These are phyloP conservation scores for Dolichoris vasculosae DNA, from an alignment of 1,140 invertebrate species.

Conservation along the genomic window DNA sequence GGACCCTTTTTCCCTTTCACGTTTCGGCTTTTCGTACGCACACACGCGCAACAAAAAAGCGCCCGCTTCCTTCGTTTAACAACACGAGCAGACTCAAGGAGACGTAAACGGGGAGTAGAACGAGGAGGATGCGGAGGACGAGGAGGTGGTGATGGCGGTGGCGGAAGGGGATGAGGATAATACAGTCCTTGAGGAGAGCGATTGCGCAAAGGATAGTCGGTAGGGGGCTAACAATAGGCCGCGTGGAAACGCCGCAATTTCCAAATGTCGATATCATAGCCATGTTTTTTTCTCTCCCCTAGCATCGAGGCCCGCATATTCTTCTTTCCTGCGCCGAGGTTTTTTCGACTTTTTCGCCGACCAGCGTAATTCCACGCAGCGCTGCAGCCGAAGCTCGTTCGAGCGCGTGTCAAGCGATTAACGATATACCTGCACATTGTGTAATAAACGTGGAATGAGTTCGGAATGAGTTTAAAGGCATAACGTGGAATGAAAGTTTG, in stretches of 20 bases:
- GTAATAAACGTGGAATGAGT: slow-evolving; percentile 49
- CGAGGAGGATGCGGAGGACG: not conserved
- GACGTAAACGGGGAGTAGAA: not conserved
- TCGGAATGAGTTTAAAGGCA: slow-evolving; percentile 50
- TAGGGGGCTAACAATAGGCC: slow-evolving; percentile 56
- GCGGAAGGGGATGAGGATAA: not conserved
- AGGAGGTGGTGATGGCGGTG: not conserved
- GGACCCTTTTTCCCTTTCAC: slow-evolving; percentile 20
- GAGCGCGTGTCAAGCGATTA: slow-evolving; percentile 33
- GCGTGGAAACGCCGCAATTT: slow-evolving; percentile 59
- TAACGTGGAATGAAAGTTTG: slow-evolving; percentile 36
- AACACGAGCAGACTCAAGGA: not conserved
- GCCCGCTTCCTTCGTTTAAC: slow-evolving; percentile 37
- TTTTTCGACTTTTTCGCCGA: not conserved
- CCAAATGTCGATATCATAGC: slow-evolving; percentile 61
- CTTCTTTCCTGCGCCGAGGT: not conserved
- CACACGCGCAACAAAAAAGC: not conserved
- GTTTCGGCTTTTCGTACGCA: not conserved
- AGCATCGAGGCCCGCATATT: slow-evolving; percentile 6
- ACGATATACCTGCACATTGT: slow-evolving; percentile 42
- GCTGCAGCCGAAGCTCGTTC: not conserved
- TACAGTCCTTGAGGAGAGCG: slow-evolving; percentile 28
- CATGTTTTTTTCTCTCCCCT: not conserved
- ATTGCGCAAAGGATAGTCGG: slow-evolving; percentile 19
- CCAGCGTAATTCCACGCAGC: not conserved